phyloP scores from a whole-genome alignment of 1,140 invertebrate genomes.

The Bacillus rossius region DNA sequence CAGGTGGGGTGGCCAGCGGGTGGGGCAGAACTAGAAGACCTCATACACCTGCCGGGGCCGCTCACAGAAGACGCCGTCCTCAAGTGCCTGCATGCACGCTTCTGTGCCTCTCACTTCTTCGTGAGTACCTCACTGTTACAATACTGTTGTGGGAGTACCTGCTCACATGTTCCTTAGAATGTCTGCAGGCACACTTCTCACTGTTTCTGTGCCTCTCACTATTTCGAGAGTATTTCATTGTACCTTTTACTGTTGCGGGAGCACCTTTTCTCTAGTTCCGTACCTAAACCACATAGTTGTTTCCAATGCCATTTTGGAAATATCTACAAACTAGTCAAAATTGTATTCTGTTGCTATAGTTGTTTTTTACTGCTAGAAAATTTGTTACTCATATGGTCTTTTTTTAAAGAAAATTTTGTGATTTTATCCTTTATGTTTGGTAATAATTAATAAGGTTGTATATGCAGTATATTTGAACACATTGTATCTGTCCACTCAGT shows the following conservation, averaged over 20 bases:
- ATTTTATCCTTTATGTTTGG: too few species aligned
- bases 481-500: too few species aligned
- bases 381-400: too few species aligned
- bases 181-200: not conserved
- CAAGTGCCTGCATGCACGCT: constrained; percentile 82
- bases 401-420: too few species aligned
- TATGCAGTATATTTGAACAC: too few species aligned
- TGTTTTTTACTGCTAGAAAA: too few species aligned
- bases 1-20: constrained; percentile 21
- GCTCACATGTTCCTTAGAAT: too few species aligned
- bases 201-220: not conserved
- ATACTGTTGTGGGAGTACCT: too few species aligned
- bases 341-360: too few species aligned
- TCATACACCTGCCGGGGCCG: constrained; percentile 86
- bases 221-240: not conserved
- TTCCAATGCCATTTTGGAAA: too few species aligned
- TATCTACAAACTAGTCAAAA: too few species aligned
- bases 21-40: constrained; percentile 64
- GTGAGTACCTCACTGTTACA: constrained; percentile 70
- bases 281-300: not conserved
- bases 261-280: not conserved
- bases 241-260: not conserved
- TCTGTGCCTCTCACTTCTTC: constrained; percentile 79
- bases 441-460: too few species aligned
- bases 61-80: constrained; percentile 91